Evolutionary conservation across 2,113 vertebrate species (phyloP).

Genomic region (Caretta caretta): DNA sequence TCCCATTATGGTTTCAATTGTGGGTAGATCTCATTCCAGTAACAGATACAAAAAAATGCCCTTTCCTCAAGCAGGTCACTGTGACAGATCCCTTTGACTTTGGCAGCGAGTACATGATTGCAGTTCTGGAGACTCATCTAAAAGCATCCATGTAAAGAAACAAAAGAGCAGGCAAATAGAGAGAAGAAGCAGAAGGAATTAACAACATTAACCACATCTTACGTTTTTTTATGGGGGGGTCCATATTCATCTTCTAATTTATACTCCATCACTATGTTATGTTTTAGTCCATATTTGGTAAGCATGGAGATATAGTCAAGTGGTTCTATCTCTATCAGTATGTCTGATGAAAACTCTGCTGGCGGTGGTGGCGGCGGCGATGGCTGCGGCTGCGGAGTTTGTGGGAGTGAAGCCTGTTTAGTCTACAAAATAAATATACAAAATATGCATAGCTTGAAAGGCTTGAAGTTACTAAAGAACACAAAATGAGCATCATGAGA

Average conservation of each 20-base stretch:
- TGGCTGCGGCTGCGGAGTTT: background rate
- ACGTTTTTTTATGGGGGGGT: background rate
- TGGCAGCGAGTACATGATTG: background rate
- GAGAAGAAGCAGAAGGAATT: background rate
- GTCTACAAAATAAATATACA: constrained; percentile 6
- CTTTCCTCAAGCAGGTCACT: background rate
- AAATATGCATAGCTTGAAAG: background rate
- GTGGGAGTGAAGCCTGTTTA: rapidly evolving
- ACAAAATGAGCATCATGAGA: background rate
- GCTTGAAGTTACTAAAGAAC: background rate
- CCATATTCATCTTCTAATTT: rapidly evolving
- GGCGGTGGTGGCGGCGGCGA: rapidly evolving
- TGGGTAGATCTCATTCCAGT: background rate
- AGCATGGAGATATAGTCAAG: constrained; percentile 59
- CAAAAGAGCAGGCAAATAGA: background rate
- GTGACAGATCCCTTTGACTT: background rate
- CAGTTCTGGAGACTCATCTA: constrained; percentile 5
- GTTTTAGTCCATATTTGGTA: background rate
- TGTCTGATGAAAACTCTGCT: rapidly evolving
- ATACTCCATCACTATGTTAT: background rate
- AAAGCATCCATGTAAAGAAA: background rate
- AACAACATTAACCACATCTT: constrained; percentile 13
- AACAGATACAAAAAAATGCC: background rate
- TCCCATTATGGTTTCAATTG: background rate
- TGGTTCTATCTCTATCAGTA: rapidly evolving